Base-by-base conservation (phyloP, 2,888 invertebrate species). In the Tromatobia lineatoria region DNA sequence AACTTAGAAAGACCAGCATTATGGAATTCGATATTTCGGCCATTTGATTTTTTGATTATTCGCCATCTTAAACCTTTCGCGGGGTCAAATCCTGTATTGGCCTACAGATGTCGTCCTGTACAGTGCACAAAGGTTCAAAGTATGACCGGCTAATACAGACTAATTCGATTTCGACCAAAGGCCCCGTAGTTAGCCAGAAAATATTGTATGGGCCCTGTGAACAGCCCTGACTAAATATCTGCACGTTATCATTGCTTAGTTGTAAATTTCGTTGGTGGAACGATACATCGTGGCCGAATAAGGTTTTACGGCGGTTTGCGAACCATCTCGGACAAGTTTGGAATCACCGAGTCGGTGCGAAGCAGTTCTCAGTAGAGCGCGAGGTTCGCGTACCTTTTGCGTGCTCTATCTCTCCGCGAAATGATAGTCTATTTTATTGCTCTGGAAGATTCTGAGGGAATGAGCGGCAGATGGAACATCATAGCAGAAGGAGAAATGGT, bases 341-440 rank as follows among this genome's bases (percentile, higher is more conserved):
- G 59, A 73, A 42, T 80, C 20, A 75, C 67, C 80, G 47, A 57
- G 75, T 47, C 47, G 45, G 67, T 45, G 34, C 69, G 76, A 76
- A 75, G 52, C 70, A 25, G 38, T 57, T 69, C 69, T 69, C 61
- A 18, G 67, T 67, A 67, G 25, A 15, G 25, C 23, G 25, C 47
- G 13, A 18, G 15, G 67, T 45, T 18, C 23, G 45, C 23, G 25
- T 52, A 47, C 23, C 18, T 18, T n/a, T 8, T 18, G 23, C 42
- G 45, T 34, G 57, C 18, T 61, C 45, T 47, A 74, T 74, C 29
- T 47, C 20, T 29, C 47, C 29, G 4, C 74, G 61, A 20, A 74
- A 50, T 34, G 74, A 74, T 74, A 47, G 74, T 61, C 59, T 47
- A 47, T 47, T 74, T 70, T 34, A 47, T 59, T 74, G 61, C 61